Evolutionary conservation across 2,888 invertebrate genomes (phyloP).

Genomic region (Xestia c-nigrum): DNA sequence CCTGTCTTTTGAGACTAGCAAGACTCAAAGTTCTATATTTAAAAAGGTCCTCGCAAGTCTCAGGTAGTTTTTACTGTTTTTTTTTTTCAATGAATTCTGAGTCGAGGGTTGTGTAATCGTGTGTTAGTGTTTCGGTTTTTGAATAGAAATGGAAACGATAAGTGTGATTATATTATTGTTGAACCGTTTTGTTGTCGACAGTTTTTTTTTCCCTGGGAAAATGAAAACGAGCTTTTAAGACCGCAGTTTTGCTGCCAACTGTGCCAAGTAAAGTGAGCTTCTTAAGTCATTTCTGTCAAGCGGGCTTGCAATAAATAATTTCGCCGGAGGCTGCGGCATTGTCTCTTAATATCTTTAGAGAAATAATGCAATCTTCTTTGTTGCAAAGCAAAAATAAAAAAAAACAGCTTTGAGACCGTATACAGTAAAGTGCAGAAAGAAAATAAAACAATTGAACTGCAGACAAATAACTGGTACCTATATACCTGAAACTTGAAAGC

Average conservation of each 20-base stretch:
- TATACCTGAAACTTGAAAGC: not conserved
- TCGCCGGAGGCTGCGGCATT: not conserved
- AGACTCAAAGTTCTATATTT: slow-evolving; percentile 65
- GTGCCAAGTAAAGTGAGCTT: slow-evolving; percentile 36
- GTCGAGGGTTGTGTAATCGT: slow-evolving; percentile 48
- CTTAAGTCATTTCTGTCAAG: slow-evolving; percentile 20
- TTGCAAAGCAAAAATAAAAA: not conserved
- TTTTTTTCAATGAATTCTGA: slow-evolving; percentile 64
- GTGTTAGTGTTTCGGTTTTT: slow-evolving; percentile 41
- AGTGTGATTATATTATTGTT: slow-evolving; percentile 50
- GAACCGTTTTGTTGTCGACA: slow-evolving; percentile 27
- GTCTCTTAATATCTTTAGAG: slow-evolving; percentile 11
- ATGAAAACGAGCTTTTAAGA: slow-evolving; percentile 20
- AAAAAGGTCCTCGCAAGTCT: slow-evolving; percentile 64
- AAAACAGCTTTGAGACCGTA: not conserved
- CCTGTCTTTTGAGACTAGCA: slow-evolving; percentile 69
- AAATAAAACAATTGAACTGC: not conserved
- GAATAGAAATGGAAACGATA: slow-evolving; percentile 47
- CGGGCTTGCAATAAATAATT: slow-evolving; percentile 26
- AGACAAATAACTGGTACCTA: not conserved
- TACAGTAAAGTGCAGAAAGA: not conserved
- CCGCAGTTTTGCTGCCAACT: slow-evolving; percentile 38
- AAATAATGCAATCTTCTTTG: not conserved
- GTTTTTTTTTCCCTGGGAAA: slow-evolving; percentile 17
- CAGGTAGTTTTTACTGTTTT: slow-evolving; percentile 55